Base-by-base conservation (phyloP, 1,140 invertebrate species). In the Plutomurus gul region DNA sequence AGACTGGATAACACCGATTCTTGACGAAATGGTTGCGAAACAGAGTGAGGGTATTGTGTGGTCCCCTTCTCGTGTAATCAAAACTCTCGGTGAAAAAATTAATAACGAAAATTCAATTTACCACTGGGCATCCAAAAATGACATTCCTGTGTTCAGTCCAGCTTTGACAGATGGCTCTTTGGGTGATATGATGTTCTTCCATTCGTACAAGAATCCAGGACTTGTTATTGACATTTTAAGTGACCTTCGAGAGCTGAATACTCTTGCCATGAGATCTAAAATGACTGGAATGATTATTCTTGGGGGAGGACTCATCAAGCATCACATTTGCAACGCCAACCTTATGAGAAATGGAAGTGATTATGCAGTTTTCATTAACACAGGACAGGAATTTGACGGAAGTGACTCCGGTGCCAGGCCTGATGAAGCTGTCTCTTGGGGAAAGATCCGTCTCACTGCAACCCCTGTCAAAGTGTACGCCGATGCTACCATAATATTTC, bases 111-210 rank as follows among this genome's bases (percentile, higher is more conserved):
- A 92, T 43, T 99, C 97, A 27, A 95, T 99, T 73, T 98, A 95
- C 86, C 99, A 99, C 86, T 99, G 98, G 98, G 95, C 97, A 33
- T 93, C 94, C 80, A 95, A 94, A 86, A 99, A 99, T 88, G 92
- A 97, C 84, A 99, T 99, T 87, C 98, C 98, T 6, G 93, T 99
- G 0, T 99, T 97, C 86, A 95, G 96, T 89, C 98, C 98, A 1
- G 98, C 97, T 0, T 87, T 99, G 74, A 99, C 98, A 0, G 98
- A 99, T 90, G 98, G 98, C 4, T 98, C 96, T 84, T 88, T 99
- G 18, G 98, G 98, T 1, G 98, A 99, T 87, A 99, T 99, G 97
- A 94, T 99, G 90, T 99, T 97, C 87, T 99, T 99, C 84, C 98
- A 99, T 88, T 97, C 96, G 0, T 98, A 93, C 85, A 93, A 91